phyloP scores from a whole-genome alignment of 1,140 invertebrate species.

The Aphaenogaster floridana region DNA sequence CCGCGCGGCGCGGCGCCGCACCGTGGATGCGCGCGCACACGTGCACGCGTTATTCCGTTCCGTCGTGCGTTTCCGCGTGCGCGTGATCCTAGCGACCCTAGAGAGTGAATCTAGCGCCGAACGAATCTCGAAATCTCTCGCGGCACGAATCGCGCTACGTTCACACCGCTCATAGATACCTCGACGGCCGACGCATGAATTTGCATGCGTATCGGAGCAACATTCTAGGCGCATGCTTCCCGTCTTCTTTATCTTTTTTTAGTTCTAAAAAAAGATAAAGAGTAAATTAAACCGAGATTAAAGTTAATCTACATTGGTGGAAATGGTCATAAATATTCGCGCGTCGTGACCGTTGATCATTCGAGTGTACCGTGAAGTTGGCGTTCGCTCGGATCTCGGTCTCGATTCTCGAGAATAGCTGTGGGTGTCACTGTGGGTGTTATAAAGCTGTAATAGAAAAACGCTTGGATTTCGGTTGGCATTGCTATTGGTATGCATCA shows the following conservation, averaged over 20 bases:
- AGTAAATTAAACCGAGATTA: too few relatives aligned
- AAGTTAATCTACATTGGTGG: too few relatives aligned
- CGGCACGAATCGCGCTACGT: not conserved
- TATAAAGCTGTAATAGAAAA: not conserved
- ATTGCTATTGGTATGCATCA: not conserved
- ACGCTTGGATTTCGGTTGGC: not conserved
- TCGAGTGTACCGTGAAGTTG: not conserved
- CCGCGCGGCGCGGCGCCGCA: not conserved
- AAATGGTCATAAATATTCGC: not conserved
- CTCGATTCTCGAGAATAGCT: not conserved
- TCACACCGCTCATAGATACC: not conserved
- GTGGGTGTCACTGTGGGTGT: not conserved
- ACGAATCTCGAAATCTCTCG: not conserved
- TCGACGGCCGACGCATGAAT: not conserved
- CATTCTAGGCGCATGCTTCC: not conserved
- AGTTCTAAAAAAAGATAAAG: too few relatives aligned
- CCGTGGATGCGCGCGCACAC: conserved; percentile 40
- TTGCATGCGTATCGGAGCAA: not conserved
- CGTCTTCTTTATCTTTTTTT: not conserved
- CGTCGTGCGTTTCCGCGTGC: conserved; percentile 48
- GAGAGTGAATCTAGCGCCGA: conserved; percentile 35
- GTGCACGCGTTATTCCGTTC: conserved; percentile 13
- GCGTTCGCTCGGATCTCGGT: not conserved
- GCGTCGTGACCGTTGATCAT: not conserved
- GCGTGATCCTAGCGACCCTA: conserved; percentile 14